Evolutionary conservation across 2,888 invertebrate species (phyloP).

Genomic region (Pachliopta kotzebuea): DNA sequence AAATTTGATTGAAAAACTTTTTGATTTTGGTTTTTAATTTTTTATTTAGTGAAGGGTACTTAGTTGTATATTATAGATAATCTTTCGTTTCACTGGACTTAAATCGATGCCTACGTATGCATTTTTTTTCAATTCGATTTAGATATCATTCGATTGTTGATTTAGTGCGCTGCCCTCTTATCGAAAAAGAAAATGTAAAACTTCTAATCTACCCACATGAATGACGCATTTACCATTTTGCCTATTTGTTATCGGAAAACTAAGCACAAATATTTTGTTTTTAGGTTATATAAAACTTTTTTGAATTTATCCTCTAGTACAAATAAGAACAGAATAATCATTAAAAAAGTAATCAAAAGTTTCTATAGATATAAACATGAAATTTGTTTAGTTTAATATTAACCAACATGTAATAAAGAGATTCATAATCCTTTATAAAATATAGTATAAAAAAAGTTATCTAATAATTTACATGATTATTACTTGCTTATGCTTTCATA

Average conservation of each 20-base stretch:
- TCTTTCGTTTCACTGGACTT: not conserved
- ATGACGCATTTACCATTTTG: not conserved
- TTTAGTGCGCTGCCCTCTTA: conserved; percentile 31
- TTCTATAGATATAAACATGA: too few species aligned
- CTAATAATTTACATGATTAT: too few species aligned
- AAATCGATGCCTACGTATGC: not conserved
- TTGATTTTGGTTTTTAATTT: not conserved
- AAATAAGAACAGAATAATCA: too few species aligned
- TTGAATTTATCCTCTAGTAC: too few species aligned
- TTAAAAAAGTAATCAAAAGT: too few species aligned
- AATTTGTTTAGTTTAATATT: too few species aligned
- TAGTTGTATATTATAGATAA: not conserved
- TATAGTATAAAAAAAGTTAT: too few species aligned
- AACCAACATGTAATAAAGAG: too few species aligned
- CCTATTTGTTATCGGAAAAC: not conserved
- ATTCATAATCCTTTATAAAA: too few species aligned
- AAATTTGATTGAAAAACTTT: not conserved
- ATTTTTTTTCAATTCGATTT: conserved; percentile 7
- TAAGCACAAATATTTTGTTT: not conserved
- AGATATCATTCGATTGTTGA: conserved; percentile 21
- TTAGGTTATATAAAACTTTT: too few species aligned
- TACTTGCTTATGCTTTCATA: too few species aligned
- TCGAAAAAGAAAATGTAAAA: conserved; percentile 31
- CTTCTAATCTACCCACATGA: conserved; percentile 27
- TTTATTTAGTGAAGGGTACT: not conserved